Percentiles rank a stretch among this genome's conserved stretches.
phyloP scores from a whole-genome alignment of 2,113 vertebrate species.

The Thoracochromis brauschi region DNA sequence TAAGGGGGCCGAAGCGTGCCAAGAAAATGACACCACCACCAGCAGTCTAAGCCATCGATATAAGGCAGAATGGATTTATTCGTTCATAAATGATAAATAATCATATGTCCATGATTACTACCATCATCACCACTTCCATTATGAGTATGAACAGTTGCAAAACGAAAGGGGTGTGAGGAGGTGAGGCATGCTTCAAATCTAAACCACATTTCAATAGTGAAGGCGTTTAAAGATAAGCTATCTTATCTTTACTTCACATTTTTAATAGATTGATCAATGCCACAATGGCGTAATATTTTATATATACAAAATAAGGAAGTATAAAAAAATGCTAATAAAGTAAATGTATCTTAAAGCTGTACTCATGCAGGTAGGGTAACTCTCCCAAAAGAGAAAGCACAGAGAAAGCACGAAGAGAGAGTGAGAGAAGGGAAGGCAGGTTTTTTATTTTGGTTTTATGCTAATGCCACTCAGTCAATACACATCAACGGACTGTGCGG shows the following conservation, averaged over 20 bases:
- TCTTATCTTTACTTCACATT: neutral
- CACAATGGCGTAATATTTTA: neutral
- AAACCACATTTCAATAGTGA: neutral
- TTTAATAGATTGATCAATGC: neutral
- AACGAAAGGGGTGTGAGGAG: neutral
- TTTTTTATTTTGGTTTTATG: neutral
- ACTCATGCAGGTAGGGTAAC: neutral
- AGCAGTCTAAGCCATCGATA: neutral
- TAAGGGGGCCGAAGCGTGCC: neutral
- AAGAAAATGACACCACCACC: neutral
- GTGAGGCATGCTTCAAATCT: neutral
- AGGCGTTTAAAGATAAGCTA: neutral
- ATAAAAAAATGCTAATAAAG: neutral
- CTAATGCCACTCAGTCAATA: constrained; percentile 19
- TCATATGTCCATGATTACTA: neutral
- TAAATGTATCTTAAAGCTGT: neutral
- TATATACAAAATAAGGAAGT: neutral
- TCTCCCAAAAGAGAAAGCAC: neutral
- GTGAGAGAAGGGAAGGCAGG: neutral
- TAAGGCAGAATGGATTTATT: neutral
- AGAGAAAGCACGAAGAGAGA: neutral
- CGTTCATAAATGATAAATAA: neutral
- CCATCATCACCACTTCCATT: neutral
- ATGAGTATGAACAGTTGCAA: neutral
- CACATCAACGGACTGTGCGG: neutral